Evolutionary conservation across 2,888 invertebrate species (phyloP).

Genomic region (Eudemis profundana): DNA sequence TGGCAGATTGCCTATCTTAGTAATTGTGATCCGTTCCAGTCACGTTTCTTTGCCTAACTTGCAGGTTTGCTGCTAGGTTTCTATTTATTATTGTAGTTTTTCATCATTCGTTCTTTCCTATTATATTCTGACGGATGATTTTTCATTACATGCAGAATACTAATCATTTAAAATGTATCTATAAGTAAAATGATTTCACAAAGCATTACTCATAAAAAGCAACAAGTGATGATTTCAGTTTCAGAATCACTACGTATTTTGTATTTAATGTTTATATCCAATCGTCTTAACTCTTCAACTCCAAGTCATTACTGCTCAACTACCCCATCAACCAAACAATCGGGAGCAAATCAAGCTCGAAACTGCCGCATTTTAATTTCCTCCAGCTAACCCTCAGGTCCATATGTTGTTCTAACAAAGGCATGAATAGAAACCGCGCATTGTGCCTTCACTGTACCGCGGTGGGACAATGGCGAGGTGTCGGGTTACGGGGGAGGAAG

Average conservation of each 20-base stretch:
- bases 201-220: too few species aligned
- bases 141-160: too few species aligned
- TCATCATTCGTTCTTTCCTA: neutral
- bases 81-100: neutral
- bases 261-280: too few species aligned
- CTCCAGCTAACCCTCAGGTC: slow-evolving; percentile 36
- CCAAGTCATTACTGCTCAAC: slow-evolving; percentile 17
- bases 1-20: slow-evolving; percentile 43
- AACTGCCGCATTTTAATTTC: slow-evolving; percentile 39
- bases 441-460: slow-evolving; percentile 33
- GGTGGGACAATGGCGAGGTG: slow-evolving; percentile 52
- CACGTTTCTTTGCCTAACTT: slow-evolving; percentile 18
- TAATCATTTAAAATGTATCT: too few species aligned
- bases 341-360: slow-evolving; percentile 22
- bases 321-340: slow-evolving; percentile 26
- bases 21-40: slow-evolving; percentile 33
- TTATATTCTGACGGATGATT: too few species aligned
- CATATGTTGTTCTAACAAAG: slow-evolving; percentile 43
- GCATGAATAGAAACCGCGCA: slow-evolving; percentile 37
- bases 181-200: too few species aligned
- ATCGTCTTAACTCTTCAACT: neutral
- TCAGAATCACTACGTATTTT: too few species aligned
- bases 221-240: too few species aligned
- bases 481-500: slow-evolving; percentile 59
- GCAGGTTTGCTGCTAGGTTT: neutral